Evolutionary conservation across 2,113 vertebrate genomes (phyloP).

Genomic region (Turnix velox): DNA sequence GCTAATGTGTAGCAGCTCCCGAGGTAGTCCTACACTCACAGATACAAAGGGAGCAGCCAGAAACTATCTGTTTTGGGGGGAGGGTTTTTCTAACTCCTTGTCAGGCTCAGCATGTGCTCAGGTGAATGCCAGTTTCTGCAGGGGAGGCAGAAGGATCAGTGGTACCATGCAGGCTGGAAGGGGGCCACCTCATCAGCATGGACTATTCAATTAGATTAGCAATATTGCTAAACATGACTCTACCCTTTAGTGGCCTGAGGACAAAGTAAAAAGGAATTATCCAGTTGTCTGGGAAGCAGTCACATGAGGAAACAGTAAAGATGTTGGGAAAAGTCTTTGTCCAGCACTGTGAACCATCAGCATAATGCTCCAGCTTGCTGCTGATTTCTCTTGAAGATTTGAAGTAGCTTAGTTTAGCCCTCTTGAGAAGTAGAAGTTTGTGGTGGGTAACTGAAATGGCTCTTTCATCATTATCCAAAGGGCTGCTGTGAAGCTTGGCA

Average conservation of each 20-base stretch:
- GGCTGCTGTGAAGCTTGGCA: not conserved
- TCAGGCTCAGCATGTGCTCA: fast-evolving
- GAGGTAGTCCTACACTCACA: not conserved
- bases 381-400: not conserved
- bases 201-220: not conserved
- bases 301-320: not conserved
- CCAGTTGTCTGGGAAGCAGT: fast-evolving
- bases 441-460: not conserved
- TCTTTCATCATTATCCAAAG: not conserved
- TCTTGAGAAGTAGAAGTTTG: not conserved
- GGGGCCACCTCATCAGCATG: fast-evolving
- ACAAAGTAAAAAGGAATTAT: not conserved
- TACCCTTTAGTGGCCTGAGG: not conserved
- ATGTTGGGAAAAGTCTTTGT: not conserved
- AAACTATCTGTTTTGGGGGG: not conserved
- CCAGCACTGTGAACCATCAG: fast-evolving
- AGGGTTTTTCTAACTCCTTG: not conserved
- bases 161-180: not conserved
- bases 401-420: not conserved
- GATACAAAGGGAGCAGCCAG: not conserved
- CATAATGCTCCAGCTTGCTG: fast-evolving
- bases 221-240: not conserved
- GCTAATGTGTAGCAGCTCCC: not conserved
- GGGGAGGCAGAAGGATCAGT: not conserved
- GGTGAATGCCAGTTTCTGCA: not conserved